These are phyloP conservation scores for Drosophila affinis DNA, from an alignment of 2,888 invertebrate genomes.

Conservation along the genomic window DNA sequence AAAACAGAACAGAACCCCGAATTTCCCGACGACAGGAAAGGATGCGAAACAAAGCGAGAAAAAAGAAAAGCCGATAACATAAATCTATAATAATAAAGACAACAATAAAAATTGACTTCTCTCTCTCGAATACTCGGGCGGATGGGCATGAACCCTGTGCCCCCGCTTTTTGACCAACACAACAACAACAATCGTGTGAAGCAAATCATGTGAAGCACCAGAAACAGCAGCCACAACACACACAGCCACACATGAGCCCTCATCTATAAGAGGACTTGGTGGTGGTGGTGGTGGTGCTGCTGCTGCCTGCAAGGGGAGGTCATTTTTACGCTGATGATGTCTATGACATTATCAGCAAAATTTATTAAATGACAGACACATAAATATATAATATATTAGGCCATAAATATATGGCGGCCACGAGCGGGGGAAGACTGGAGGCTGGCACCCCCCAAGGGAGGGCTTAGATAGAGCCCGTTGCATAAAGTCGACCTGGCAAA, in stretches of 20 bases:
- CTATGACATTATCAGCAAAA: conserved; percentile 57
- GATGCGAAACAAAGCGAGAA: too few relatives aligned
- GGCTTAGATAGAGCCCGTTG: conserved; percentile 15
- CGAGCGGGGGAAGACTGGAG: conserved; percentile 10
- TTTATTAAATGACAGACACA: conserved; percentile 59
- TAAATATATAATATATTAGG: conserved; percentile 58
- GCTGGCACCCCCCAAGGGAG: not conserved
- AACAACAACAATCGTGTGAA: not conserved
- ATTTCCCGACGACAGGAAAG: not conserved
- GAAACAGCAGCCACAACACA: conserved; percentile 1
- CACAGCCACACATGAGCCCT: too few relatives aligned
- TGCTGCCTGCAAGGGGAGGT: conserved; percentile 4
- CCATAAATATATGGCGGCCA: conserved; percentile 51
- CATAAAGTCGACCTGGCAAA: not conserved
- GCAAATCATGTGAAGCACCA: conserved; percentile 36
- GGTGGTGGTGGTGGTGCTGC: too few relatives aligned
- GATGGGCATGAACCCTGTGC: conserved; percentile 8
- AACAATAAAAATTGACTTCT: conserved; percentile 47
- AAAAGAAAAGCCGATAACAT: conserved; percentile 29
- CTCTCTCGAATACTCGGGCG: conserved; percentile 12
- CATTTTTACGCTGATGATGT: conserved; percentile 56
- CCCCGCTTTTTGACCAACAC: conserved; percentile 38
- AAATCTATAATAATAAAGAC: conserved; percentile 44
- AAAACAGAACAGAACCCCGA: not conserved
- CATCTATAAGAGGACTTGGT: too few relatives aligned